Percentiles rank a stretch among this genome's conserved stretches.
phyloP scores from a whole-genome alignment of 2,888 invertebrate genomes.

The Iselma pallidipennis region DNA sequence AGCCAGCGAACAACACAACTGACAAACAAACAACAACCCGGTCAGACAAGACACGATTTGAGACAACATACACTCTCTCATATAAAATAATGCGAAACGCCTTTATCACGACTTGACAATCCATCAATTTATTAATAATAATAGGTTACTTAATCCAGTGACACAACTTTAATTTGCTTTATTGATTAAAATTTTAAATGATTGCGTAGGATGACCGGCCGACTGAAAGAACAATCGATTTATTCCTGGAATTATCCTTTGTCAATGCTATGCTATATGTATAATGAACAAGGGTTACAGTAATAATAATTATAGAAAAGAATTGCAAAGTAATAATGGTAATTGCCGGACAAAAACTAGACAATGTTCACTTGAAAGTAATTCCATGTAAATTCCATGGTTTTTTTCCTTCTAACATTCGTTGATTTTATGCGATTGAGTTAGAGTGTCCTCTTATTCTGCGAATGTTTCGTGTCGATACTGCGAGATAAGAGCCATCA shows the following conservation, averaged over 20 bases:
- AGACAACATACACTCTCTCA: conserved; percentile 8
- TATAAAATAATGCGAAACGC: conserved; percentile 27
- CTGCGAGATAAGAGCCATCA: conserved; percentile 33
- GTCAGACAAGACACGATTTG: conserved; percentile 37
- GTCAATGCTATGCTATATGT: neutral
- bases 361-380: too few relatives aligned
- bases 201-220: conserved; percentile 19
- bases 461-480: conserved; percentile 34
- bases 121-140: conserved; percentile 51
- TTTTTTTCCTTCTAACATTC: neutral
- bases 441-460: conserved; percentile 7
- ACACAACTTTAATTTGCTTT: conserved; percentile 48
- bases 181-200: conserved; percentile 40
- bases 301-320: too few relatives aligned
- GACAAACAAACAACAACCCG: conserved; percentile 31
- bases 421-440: neutral
- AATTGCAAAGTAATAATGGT: too few relatives aligned
- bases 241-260: neutral
- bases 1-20: conserved; percentile 25
- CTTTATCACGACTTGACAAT: conserved; percentile 42
- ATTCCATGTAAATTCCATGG: too few relatives aligned
- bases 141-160: conserved; percentile 49
- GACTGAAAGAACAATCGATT: neutral
- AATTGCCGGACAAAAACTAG: too few relatives aligned
- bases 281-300: neutral